These are phyloP conservation scores for Leptinotarsa haldemani DNA, from an alignment of 2,888 invertebrate genomes.

Conservation along the genomic window DNA sequence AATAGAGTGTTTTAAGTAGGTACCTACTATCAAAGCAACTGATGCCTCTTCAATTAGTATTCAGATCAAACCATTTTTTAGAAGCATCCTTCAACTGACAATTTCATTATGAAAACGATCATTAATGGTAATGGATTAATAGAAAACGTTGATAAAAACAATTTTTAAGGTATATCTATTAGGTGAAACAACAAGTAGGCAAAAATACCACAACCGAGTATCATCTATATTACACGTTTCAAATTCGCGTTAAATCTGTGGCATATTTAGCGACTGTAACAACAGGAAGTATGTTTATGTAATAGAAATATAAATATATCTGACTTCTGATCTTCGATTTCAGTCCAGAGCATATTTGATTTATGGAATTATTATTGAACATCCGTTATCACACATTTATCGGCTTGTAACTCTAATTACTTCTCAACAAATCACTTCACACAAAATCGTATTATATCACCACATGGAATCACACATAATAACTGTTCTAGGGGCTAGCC, in stretches of 20 bases:
- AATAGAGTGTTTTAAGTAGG: too few relatives aligned
- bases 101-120: too few relatives aligned
- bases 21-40: too few relatives aligned
- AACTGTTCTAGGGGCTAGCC: too few relatives aligned
- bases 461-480: too few relatives aligned
- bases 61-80: too few relatives aligned
- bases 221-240: not conserved
- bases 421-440: constrained; percentile 11
- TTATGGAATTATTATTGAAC: constrained; percentile 17
- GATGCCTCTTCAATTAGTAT: too few relatives aligned
- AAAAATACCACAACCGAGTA: not conserved
- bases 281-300: constrained; percentile 25
- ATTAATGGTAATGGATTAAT: too few relatives aligned
- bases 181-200: not conserved
- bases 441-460: not conserved
- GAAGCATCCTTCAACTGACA: too few relatives aligned
- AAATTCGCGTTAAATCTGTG: not conserved
- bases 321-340: constrained; percentile 27
- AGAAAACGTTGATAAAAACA: too few relatives aligned
- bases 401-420: constrained; percentile 8
- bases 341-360: constrained; percentile 12
- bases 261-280: constrained; percentile 13
- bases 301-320: constrained; percentile 19
- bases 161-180: not conserved
- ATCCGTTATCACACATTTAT: not conserved